Evolutionary conservation across 2,113 vertebrate species (phyloP).

Genomic region (Carassius auratus): DNA sequence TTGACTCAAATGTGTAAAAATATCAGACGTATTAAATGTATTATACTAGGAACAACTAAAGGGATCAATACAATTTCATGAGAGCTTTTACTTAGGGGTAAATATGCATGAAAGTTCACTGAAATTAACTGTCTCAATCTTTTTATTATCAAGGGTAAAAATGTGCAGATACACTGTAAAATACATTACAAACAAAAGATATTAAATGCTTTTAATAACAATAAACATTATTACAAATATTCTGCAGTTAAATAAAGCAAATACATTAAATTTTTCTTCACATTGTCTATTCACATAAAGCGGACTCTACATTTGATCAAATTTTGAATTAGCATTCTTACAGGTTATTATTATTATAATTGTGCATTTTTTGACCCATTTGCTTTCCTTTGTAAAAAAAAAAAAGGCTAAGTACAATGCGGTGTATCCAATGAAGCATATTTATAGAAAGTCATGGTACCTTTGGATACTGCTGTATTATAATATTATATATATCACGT

Average conservation of each 20-base stretch:
- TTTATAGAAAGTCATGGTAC: neutral
- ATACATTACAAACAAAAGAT: neutral
- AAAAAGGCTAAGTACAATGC: neutral
- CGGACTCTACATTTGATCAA: neutral
- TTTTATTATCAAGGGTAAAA: conserved; percentile 4
- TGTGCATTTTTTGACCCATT: conserved; percentile 6
- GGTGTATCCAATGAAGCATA: neutral
- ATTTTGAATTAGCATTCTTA: neutral
- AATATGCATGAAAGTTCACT: neutral
- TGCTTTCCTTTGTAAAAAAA: neutral
- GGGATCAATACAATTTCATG: neutral
- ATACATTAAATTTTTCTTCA: neutral
- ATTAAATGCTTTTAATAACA: neutral
- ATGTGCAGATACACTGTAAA: neutral
- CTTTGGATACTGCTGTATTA: neutral
- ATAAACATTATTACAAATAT: neutral
- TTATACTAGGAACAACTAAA: neutral
- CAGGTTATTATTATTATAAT: neutral
- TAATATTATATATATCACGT: neutral
- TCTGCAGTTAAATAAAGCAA: conserved; percentile 1
- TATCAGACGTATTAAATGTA: neutral
- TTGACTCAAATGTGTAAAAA: neutral
- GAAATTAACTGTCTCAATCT: neutral
- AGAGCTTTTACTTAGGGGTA: neutral
- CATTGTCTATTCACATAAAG: neutral